Evolutionary conservation across 2,797 vertebrate species (phyloP), one percentile per base, ranked within the genome.

Genomic region (Paramormyrops hopkinsi): DNA sequence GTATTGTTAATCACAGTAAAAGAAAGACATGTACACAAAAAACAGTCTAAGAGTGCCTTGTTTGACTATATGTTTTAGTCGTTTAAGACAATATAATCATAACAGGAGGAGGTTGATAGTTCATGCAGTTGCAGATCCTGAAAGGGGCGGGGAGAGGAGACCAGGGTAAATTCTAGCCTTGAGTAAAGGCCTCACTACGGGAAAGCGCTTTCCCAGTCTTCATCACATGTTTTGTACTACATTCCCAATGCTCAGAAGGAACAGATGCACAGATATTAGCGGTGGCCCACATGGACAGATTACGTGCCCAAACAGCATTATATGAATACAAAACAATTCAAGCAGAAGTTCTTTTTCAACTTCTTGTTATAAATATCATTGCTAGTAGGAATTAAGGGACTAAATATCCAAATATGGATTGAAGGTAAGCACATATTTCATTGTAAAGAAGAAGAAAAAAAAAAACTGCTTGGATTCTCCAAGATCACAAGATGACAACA

Each of bases 231-330:
- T 53, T 59, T 54, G 33, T 56, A 86, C 85, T 17, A 54, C 29
- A 54, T 56, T 86, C 29, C 85, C 53, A 51, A 56, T 22, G 50
- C 25, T 86, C 12, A 33, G 50, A 59, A 6, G 25, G 50, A 86
- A 86, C 50, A 85, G 83, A 51, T 53, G 84, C 51, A 56, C 14
- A 54, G 25, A 41, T 86, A 86, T 86, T 86, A 56, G 83, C 84
- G 1, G 50, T 19, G 12, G 29, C 51, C 84, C 84, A 86, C 48
- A 86, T 25, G 84, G 84, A 86, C 14, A 54, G 22, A 29, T 37
- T 54, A 86, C 25, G 17, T 33, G 25, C 48, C 84, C 51, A 56
- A 86, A 86, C 29, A 86, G 2, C 51, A 86, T 37, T 5, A 25
- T 53, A 83, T 48, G 22, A 25, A 83, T 9, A 50, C 44, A 9